phyloP scores from a whole-genome alignment of 2,888 invertebrate genomes.

The Napeogenes inachia region DNA sequence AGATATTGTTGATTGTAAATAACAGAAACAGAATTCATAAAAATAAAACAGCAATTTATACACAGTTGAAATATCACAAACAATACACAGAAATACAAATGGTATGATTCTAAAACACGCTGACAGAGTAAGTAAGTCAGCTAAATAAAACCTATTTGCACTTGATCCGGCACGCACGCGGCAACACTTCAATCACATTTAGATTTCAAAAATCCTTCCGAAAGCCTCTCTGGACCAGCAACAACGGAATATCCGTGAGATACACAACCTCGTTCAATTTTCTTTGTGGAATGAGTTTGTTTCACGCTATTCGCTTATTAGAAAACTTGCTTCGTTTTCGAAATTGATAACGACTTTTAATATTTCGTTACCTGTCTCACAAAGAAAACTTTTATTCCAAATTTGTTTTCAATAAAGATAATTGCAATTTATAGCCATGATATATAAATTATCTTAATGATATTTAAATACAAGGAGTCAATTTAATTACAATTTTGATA shows the following conservation, averaged over 20 bases:
- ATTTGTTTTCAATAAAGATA: too few species aligned
- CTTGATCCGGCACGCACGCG: conserved; percentile 24
- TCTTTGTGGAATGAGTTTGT: conserved; percentile 25
- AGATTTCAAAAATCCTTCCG: conserved; percentile 30
- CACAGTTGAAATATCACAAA: not conserved
- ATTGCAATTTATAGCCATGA: too few species aligned
- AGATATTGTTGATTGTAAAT: too few species aligned
- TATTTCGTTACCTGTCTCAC: too few species aligned
- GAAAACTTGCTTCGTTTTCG: conserved; percentile 1
- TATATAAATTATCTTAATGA: too few species aligned
- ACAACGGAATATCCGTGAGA: conserved; percentile 25
- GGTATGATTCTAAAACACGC: not conserved
- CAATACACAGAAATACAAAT: not conserved
- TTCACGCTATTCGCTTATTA: conserved; percentile 17
- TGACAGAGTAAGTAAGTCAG: conserved; percentile 2
- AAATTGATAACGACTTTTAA: not conserved
- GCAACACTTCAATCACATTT: conserved; percentile 34
- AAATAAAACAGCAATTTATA: too few species aligned
- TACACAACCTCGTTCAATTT: conserved; percentile 27
- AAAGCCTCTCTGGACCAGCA: conserved; percentile 22
- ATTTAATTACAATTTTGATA: not conserved
- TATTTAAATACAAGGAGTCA: too few species aligned
- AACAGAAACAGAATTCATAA: too few species aligned
- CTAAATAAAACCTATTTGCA: conserved; percentile 20
- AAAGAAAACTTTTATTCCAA: too few species aligned